Evolutionary conservation across 1,140 invertebrate species (phyloP).

Genomic region (Drosophila littoralis): DNA sequence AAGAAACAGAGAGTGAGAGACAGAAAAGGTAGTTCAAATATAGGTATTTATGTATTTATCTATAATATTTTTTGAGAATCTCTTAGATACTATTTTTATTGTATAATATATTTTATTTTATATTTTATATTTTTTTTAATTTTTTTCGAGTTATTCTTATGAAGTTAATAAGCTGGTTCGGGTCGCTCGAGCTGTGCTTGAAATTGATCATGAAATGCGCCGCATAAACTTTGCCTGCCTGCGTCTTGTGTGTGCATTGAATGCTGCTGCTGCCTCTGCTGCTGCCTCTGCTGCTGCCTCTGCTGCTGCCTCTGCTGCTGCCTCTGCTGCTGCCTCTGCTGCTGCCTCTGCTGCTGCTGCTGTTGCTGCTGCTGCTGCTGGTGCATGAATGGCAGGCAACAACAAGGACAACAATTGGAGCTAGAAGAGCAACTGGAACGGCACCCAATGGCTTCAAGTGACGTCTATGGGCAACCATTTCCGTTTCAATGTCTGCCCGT

Average conservation of each 20-base stretch:
- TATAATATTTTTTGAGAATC: too few relatives aligned
- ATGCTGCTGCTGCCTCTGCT: neutral
- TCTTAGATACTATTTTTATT: too few relatives aligned
- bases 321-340: neutral
- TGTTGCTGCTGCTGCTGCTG: slow-evolving; percentile 2
- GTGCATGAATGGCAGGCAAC: slow-evolving; percentile 9
- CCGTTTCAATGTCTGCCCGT: slow-evolving; percentile 70
- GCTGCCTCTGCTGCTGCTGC: too few relatives aligned
- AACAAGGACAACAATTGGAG: neutral
- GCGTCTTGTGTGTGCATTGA: slow-evolving; percentile 9
- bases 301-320: neutral
- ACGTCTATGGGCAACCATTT: slow-evolving; percentile 64
- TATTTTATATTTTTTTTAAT: too few relatives aligned
- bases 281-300: too few relatives aligned
- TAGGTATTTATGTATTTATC: too few relatives aligned
- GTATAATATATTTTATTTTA: too few relatives aligned
- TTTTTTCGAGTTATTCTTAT: too few relatives aligned
- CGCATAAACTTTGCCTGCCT: slow-evolving; percentile 32
- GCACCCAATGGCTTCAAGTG: slow-evolving; percentile 43
- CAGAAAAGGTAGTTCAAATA: too few relatives aligned
- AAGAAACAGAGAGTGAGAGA: too few relatives aligned
- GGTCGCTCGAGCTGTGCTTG: too few relatives aligned
- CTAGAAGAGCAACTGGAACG: neutral
- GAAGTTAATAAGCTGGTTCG: too few relatives aligned
- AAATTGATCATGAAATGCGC: neutral